phyloP scores from a whole-genome alignment of 2,797 vertebrate genomes.

The Mormyrus hasselquistii region DNA sequence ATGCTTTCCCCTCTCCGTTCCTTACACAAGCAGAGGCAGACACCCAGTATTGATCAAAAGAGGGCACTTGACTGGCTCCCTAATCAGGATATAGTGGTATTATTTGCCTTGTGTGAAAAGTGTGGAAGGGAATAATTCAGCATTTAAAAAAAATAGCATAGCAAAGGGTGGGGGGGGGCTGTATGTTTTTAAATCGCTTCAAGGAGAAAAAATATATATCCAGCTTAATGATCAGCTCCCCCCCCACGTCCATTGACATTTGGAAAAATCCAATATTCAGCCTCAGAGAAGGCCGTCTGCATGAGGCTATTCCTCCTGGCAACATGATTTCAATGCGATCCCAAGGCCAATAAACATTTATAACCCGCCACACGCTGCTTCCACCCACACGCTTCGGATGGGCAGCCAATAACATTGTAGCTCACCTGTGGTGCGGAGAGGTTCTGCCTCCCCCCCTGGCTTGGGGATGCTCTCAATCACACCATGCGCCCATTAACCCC shows the following conservation, averaged over 20 bases:
- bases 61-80: not conserved
- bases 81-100: not conserved
- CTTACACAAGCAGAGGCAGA: not conserved
- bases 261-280: conserved; percentile 69
- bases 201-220: conserved; percentile 68
- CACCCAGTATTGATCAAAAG: not conserved
- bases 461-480: not conserved
- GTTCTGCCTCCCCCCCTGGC: not conserved
- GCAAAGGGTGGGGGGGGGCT: conserved; percentile 22
- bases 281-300: conserved; percentile 43
- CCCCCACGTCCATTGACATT: conserved; percentile 65
- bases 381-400: not conserved
- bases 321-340: conserved; percentile 55
- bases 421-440: conserved; percentile 2
- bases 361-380: conserved; percentile 32
- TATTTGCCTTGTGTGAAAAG: conserved; percentile 7
- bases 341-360: conserved; percentile 58
- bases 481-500: not conserved
- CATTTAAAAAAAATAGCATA: conserved; percentile 55
- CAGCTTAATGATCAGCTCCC: conserved; percentile 65
- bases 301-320: conserved; percentile 52
- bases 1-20: not conserved
- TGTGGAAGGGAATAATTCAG: conserved; percentile 38
- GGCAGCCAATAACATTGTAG: conserved; percentile 15
- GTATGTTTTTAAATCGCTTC: conserved; percentile 60